phyloP scores from a whole-genome alignment of 2,113 vertebrate genomes.

The Serilophus lunatus region DNA sequence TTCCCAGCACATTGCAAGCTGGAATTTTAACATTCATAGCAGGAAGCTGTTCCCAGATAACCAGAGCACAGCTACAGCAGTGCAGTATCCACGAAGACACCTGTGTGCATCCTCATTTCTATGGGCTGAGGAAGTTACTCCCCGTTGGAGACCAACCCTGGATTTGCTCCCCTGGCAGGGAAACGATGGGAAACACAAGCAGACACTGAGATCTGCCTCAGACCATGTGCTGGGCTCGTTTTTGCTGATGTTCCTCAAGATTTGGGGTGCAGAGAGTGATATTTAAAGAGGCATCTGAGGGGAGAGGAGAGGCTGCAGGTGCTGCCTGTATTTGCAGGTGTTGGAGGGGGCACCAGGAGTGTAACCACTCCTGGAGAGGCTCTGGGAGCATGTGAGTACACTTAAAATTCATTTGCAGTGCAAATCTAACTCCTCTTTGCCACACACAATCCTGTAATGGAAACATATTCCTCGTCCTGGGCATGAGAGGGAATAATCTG shows the following conservation, averaged over 20 bases:
- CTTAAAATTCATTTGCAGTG: background rate
- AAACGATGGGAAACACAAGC: rapidly evolving
- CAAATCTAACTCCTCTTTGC: background rate
- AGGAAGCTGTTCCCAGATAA: background rate
- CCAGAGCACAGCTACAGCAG: background rate
- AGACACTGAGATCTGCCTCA: background rate
- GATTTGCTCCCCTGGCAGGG: rapidly evolving
- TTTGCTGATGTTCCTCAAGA: rapidly evolving
- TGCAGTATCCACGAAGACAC: rapidly evolving
- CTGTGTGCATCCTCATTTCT: background rate
- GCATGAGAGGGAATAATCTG: background rate
- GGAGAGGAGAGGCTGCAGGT: background rate
- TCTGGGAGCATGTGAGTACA: rapidly evolving
- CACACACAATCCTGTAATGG: rapidly evolving
- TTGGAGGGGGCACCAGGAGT: rapidly evolving
- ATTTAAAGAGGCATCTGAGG: background rate
- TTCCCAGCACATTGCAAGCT: background rate
- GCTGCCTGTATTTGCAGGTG: background rate
- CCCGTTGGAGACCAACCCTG: rapidly evolving
- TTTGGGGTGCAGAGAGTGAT: background rate
- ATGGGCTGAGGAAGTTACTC: rapidly evolving
- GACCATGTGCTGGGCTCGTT: rapidly evolving
- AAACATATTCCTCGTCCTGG: background rate
- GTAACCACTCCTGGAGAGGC: rapidly evolving
- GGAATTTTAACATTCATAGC: background rate